Evolutionary conservation across 2,888 invertebrate genomes (phyloP), one percentile per base, ranked within the genome.

Genomic region (Pristionchus fissidentatus): DNA sequence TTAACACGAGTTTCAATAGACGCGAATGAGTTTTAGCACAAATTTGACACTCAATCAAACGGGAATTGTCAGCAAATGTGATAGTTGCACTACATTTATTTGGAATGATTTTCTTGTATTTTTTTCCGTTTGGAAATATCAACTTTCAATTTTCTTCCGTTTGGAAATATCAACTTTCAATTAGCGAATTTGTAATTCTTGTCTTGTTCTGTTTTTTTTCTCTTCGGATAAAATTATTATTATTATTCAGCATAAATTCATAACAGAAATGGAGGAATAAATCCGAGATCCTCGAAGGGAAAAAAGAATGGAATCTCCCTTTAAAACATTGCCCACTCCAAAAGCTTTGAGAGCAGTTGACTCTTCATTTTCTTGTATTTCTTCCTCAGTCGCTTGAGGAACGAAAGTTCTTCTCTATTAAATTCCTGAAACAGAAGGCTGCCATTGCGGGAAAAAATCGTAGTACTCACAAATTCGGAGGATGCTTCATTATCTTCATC

Each of bases 181-280:
- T 15, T 70, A 70, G 70, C 22, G n/a, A 70, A 43, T 41, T 70
- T 70, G 38, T 38, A n/a, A 22, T 5, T 32, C 43, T 38, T 43
- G 4, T 19, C 29, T 35, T n/a, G n/a, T 5, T 35, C 32, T 35
- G 7, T 0, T n/a, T 3, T 62, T 41, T 66, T 7, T 70, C 70
- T 70, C 26, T 32, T 22, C 62, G 43, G 41, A 70, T 70, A 70
- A 70, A 70, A 38, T 26, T 38, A 70, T 26, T 41, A 60, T 38
- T 70, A 70, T 70, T 70, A 38, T 70, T 70, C 38, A 70, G 38
- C 41, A 8, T 4, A 41, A 70, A 70, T 70, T 70, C 70, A 70
- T 70, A 41, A 70, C 41, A n/a, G 43, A 26, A 41, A 19, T 70
- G 22, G 70, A 70, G 32, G 38, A 41, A n/a, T 38, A 70, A 70